Evolutionary conservation across 53 echinoderm and acorn worm species (phyloP).

Genomic region (Apostichopus leukothele): DNA sequence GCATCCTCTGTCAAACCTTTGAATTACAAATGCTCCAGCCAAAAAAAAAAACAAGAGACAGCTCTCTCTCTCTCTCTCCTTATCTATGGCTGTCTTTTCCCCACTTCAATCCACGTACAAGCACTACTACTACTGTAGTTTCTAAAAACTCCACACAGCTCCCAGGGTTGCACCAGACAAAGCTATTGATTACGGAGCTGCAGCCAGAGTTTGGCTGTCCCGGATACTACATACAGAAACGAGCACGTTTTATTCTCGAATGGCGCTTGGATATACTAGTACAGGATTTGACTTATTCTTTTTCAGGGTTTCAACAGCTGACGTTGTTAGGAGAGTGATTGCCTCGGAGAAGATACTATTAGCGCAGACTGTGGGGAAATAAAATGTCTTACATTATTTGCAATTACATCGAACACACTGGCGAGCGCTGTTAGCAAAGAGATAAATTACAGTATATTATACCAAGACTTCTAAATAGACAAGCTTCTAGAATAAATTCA

Average conservation of each 20-base stretch:
- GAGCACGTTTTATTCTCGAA: slow-evolving; percentile 1
- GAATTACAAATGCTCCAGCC: background rate
- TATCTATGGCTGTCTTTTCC: too few relatives aligned
- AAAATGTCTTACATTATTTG: slow-evolving; percentile 12
- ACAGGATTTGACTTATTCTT: background rate
- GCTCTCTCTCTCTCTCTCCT: too few relatives aligned
- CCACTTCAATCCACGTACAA: background rate
- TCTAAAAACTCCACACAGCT: background rate
- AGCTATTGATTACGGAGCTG: slow-evolving; percentile 37
- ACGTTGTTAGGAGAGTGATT: background rate
- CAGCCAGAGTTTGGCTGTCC: slow-evolving; percentile 25
- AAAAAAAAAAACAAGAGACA: background rate
- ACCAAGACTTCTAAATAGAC: background rate
- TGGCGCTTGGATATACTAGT: background rate
- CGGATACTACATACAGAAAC: slow-evolving; percentile 1
- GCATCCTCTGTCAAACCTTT: slow-evolving; percentile 13
- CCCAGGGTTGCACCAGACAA: slow-evolving; percentile 38
- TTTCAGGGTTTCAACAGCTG: slow-evolving; percentile 5
- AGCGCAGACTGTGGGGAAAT: slow-evolving; percentile 11
- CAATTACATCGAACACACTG: background rate
- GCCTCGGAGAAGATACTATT: background rate
- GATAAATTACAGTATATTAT: background rate
- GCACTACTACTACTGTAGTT: background rate
- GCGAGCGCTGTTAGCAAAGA: background rate
- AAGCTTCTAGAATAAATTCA: slow-evolving; percentile 1